Base-by-base conservation (phyloP, 2,888 invertebrate genomes). In the Cinara cedri region DNA sequence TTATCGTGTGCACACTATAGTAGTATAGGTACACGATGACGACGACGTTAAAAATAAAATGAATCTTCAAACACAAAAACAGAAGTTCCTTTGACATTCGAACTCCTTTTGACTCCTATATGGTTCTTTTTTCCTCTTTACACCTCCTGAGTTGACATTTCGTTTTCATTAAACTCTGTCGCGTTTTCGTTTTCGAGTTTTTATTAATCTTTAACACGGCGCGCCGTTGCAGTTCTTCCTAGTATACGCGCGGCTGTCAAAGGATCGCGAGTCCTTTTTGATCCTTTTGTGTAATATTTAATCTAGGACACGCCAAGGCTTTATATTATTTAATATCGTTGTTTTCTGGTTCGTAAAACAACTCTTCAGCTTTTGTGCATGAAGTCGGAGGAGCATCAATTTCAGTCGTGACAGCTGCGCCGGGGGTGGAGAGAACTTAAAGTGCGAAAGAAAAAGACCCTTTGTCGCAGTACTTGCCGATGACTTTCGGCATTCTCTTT, bases 221-320 rank as follows among this genome's bases (percentile, higher is more conserved):
- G 78, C 51, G 57, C 34, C 16, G 21, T 24, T 68, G 24, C 60
- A 68, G 66, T 78, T 78, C 57, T 78, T 70, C 78, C 78, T 70
- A 70, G 78, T 60, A 78, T 51, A 70, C 70, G 24, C 51, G 49
- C 11, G 65, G 19, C 78, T 78, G 55, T 78, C 78, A 78, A 78
- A 78, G 76, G 76, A 76, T 76, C 26, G 76, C 68, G 55, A 66
- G 78, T 60, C 60, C 68, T 70, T 78, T 78, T 78, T 78, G 78
- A 78, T 78, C 78, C 78, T 78, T 78, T 78, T 78, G 78, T 78
- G 78, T 78, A 76, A 78, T 78, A 78, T 78, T 78, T 78, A 78
- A 78, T 78, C 78, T 78, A 78, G 78, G 70, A 78, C 78, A 78
- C 78, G 78, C 65, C 68, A 57, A 49, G 68, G 78, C 78, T 78